Conservation (phyloP, 2,888 invertebrate genomes). For the Plagodis dolabraria region DNA sequence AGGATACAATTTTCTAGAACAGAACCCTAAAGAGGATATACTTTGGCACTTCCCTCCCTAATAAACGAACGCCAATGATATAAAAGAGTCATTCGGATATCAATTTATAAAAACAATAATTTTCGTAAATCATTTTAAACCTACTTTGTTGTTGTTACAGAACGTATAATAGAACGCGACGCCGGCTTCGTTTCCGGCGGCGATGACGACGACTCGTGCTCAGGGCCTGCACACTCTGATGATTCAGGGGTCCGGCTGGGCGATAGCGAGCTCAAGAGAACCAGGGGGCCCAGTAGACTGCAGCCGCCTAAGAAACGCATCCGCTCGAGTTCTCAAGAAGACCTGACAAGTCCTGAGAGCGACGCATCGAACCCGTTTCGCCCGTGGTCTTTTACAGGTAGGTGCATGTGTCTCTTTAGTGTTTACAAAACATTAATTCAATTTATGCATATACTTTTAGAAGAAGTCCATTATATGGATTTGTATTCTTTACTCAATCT, state of each 20-base stretch:
- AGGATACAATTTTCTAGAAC: no score
- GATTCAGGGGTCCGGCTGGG: slow-evolving; percentile 80
- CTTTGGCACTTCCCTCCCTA: no score
- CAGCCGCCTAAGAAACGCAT: slow-evolving; percentile 90
- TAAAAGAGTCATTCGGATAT: no score
- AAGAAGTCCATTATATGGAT: no score
- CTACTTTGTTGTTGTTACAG: slow-evolving; percentile 73
- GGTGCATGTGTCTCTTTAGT: slow-evolving; percentile 1
- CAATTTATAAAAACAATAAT: background rate
- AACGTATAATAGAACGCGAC: slow-evolving; percentile 85
- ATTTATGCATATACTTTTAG: no score
- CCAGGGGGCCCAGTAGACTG: slow-evolving; percentile 68
- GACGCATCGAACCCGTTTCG: slow-evolving; percentile 84
- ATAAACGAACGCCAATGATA: no score
- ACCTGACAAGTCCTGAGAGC: slow-evolving; percentile 69
- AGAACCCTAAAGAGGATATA: no score
- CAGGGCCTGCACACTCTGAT: slow-evolving; percentile 80
- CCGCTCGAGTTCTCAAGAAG: slow-evolving; percentile 77
- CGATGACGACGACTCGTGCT: slow-evolving; percentile 87
- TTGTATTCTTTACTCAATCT: no score
- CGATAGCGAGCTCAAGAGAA: slow-evolving; percentile 79
- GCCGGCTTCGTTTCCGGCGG: slow-evolving; percentile 91
- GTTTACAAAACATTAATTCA: background rate
- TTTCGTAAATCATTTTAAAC: background rate
- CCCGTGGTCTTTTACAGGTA: slow-evolving; percentile 85